Evolutionary conservation across 2,888 invertebrate species (phyloP).

Genomic region (Tinea trinotella): DNA sequence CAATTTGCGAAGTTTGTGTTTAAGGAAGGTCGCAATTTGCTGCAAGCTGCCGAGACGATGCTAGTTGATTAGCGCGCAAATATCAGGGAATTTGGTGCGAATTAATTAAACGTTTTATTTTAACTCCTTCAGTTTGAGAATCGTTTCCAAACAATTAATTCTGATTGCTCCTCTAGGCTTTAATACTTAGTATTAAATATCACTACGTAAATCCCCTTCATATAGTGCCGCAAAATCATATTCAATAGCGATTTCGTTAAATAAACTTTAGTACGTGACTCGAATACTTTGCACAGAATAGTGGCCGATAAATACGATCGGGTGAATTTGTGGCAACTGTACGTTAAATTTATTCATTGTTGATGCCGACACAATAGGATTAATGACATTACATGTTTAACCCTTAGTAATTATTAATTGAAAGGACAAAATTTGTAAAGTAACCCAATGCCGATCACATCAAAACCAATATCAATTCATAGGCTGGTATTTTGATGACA

Average conservation of each 20-base stretch:
- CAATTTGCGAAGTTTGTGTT: constrained; percentile 16
- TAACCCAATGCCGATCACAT: too few species aligned
- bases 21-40: neutral
- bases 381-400: neutral
- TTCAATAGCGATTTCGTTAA: neutral
- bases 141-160: constrained; percentile 15
- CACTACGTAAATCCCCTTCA: neutral
- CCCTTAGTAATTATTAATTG: too few species aligned
- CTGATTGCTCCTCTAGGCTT: neutral
- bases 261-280: neutral
- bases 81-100: constrained; percentile 3
- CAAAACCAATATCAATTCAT: too few species aligned
- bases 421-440: too few species aligned
- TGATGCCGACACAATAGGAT: neutral
- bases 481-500: too few species aligned
- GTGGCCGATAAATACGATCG: too few species aligned
- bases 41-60: constrained; percentile 10
- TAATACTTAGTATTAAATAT: neutral
- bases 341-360: neutral
- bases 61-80: constrained; percentile 16
- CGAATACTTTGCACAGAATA: neutral
- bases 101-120: constrained; percentile 17
- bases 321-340: too few species aligned
- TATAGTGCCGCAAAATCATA: neutral
- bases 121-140: neutral